Evolutionary conservation across 1,140 invertebrate species (phyloP).

Genomic region (Pogonomyrmex californicus): DNA sequence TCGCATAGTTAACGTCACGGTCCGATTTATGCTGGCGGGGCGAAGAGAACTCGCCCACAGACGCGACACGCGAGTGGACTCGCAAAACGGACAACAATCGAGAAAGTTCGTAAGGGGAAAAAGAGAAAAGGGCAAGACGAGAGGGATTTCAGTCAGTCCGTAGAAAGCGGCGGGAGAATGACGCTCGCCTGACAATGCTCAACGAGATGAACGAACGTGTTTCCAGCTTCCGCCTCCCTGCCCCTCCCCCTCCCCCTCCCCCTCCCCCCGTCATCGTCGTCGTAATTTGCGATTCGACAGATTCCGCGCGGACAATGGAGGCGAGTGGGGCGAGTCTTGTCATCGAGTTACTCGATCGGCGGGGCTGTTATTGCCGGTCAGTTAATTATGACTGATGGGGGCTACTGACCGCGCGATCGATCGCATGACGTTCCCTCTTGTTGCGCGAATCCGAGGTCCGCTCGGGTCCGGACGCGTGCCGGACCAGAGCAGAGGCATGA

Average conservation of each 20-base stretch:
- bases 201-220: constrained; percentile 19
- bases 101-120: constrained; percentile 4
- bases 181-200: constrained; percentile 13
- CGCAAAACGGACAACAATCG: background rate
- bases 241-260: too few species aligned
- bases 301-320: background rate
- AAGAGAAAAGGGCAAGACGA: background rate
- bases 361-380: background rate
- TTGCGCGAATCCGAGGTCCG: background rate
- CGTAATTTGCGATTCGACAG: background rate
- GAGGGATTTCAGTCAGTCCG: background rate
- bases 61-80: background rate
- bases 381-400: constrained; percentile 39
- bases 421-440: constrained; percentile 48
- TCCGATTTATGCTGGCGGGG: background rate
- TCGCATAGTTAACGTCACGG: background rate
- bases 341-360: background rate
- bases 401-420: constrained; percentile 54
- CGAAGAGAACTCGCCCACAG: background rate
- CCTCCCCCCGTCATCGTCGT: background rate
- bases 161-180: constrained; percentile 10
- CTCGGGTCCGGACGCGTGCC: constrained; percentile 13
- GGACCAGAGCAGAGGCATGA: constrained; percentile 36
- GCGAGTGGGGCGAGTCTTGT: background rate
- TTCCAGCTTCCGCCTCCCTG: constrained; percentile 11